These are phyloP conservation scores for Cotesia typhae DNA, from an alignment of 1,140 invertebrate species.

Conservation along the genomic window DNA sequence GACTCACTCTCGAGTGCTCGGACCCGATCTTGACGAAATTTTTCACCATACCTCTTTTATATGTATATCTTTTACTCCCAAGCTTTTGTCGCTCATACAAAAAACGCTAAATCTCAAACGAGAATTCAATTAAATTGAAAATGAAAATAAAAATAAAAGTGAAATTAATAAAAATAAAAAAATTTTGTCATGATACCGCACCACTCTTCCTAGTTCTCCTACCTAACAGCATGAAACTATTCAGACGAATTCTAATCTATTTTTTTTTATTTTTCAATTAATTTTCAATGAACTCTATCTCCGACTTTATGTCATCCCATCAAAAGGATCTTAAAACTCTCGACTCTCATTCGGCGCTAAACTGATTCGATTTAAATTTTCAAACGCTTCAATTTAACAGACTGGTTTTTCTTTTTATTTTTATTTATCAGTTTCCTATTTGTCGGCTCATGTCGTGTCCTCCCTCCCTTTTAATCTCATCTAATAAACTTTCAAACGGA, in stretches of 20 bases:
- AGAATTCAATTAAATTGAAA: neutral
- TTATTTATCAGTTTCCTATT: neutral
- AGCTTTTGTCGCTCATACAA: conserved; percentile 8
- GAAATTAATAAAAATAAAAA: neutral
- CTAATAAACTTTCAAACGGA: too few species aligned
- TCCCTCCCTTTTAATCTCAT: too few species aligned
- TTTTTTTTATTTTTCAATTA: conserved; percentile 20
- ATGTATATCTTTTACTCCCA: neutral
- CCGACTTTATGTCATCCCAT: conserved; percentile 1
- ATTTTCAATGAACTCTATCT: conserved; percentile 24
- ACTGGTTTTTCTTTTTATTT: neutral
- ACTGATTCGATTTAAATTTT: conserved; percentile 24
- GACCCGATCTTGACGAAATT: conserved; percentile 18
- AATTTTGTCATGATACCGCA: neutral
- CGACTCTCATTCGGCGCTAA: conserved; percentile 10
- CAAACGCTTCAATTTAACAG: conserved; percentile 13
- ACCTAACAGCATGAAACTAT: neutral
- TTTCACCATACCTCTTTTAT: neutral
- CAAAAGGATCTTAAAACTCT: conserved; percentile 21
- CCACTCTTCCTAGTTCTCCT: neutral
- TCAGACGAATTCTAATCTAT: conserved; percentile 8
- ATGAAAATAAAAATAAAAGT: neutral
- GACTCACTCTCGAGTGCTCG: conserved; percentile 14
- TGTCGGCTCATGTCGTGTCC: too few species aligned
- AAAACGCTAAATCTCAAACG: neutral